Evolutionary conservation across 1,140 invertebrate genomes (phyloP).

Genomic region (Eufriesea mexicana): DNA sequence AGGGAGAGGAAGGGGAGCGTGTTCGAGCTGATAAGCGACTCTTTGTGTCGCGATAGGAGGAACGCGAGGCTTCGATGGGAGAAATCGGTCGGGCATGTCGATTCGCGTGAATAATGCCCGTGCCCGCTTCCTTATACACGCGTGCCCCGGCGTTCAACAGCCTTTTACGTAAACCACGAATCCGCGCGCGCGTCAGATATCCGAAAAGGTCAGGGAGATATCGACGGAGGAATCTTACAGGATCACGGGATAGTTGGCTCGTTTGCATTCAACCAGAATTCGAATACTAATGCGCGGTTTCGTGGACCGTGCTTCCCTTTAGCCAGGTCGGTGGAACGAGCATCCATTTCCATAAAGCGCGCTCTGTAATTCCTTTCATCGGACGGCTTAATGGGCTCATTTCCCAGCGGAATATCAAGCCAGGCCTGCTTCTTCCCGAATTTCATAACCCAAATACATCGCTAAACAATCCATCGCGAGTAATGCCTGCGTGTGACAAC

Average conservation of each 20-base stretch:
- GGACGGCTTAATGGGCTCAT: not conserved
- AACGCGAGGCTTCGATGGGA: constrained; percentile 17
- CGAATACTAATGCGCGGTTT: constrained; percentile 3
- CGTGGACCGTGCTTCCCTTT: not conserved
- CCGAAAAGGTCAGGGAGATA: constrained; percentile 5
- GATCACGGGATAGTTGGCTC: not conserved
- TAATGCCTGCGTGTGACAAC: not conserved
- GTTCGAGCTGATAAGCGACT: constrained; percentile 20
- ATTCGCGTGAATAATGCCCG: constrained; percentile 9
- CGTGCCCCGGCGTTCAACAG: not conserved
- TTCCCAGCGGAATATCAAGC: not conserved
- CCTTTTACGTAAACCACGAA: not conserved
- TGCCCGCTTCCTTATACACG: not conserved
- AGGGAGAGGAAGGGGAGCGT: not conserved
- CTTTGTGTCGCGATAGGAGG: constrained; percentile 23
- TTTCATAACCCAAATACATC: not conserved
- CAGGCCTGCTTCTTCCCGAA: too few species aligned
- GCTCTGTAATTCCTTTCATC: not conserved
- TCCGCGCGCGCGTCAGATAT: not conserved
- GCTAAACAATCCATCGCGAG: not conserved
- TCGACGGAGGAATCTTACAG: not conserved
- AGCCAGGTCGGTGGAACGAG: not conserved
- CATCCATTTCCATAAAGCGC: not conserved
- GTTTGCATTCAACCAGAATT: not conserved
- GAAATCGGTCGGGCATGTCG: not conserved